These are phyloP conservation scores for Tortrix viridana DNA, from an alignment of 2,888 invertebrate species.

Conservation along the genomic window DNA sequence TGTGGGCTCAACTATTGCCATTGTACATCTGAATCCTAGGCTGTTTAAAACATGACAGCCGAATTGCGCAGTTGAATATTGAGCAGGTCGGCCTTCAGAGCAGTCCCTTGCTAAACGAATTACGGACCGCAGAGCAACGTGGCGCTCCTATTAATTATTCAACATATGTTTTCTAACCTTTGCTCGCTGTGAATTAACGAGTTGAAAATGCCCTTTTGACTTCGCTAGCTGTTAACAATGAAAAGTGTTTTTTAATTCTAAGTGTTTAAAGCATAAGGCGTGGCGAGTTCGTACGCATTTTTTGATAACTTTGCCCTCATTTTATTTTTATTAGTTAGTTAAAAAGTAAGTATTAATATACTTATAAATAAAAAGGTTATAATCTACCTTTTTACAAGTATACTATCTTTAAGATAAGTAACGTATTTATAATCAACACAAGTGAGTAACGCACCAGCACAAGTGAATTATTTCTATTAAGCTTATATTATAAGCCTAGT, in stretches of 20 bases:
- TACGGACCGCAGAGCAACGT: conserved; percentile 57
- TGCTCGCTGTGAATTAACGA: conserved; percentile 27
- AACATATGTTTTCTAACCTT: conserved; percentile 56
- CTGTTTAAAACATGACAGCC: conserved; percentile 13
- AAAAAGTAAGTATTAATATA: too few relatives aligned
- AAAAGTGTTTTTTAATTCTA: conserved; percentile 5
- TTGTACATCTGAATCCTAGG: conserved; percentile 7
- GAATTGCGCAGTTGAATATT: conserved; percentile 36
- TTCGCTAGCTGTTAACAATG: neutral
- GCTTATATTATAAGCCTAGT: too few relatives aligned
- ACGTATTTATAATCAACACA: too few relatives aligned
- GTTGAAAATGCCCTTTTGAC: conserved; percentile 12
- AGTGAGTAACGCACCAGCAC: too few relatives aligned
- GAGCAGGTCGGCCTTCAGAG: conserved; percentile 43
- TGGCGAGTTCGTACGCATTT: too few relatives aligned
- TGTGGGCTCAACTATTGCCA: conserved; percentile 19
- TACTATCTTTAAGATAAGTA: too few relatives aligned
- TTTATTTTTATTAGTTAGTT: too few relatives aligned
- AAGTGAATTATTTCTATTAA: too few relatives aligned
- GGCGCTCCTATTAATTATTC: conserved; percentile 61
- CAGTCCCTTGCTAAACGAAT: conserved; percentile 56
- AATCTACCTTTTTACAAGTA: too few relatives aligned
- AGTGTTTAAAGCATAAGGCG: neutral
- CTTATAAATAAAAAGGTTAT: too few relatives aligned
- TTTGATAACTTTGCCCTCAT: too few relatives aligned